These are phyloP conservation scores for Pseudorectes ferrugineus DNA, from an alignment of 2,113 vertebrate genomes.

Conservation along the genomic window DNA sequence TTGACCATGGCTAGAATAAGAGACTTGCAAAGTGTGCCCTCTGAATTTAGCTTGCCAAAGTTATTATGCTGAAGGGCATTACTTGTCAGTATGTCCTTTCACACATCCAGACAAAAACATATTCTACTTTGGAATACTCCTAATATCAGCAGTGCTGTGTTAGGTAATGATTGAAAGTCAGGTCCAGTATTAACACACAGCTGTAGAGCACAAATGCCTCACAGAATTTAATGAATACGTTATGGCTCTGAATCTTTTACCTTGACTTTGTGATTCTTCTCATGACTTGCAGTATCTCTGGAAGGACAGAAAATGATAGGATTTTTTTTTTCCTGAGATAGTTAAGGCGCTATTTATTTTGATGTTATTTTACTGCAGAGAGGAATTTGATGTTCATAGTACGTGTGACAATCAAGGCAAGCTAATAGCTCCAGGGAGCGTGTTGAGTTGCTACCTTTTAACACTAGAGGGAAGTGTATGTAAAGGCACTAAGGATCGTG, in stretches of 20 bases:
- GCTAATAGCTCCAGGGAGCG: neutral
- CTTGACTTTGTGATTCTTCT: neutral
- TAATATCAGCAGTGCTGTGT: neutral
- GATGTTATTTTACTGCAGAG: neutral
- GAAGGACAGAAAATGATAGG: neutral
- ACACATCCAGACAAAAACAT: neutral
- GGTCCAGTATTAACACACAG: neutral
- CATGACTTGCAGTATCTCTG: neutral
- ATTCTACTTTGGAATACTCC: neutral
- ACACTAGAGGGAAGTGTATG: conserved; percentile 57
- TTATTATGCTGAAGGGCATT: neutral
- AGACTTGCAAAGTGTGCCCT: neutral
- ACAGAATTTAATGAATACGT: conserved; percentile 7
- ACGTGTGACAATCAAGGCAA: neutral
- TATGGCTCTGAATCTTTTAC: neutral
- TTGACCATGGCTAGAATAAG: neutral
- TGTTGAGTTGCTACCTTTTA: conserved; percentile 4
- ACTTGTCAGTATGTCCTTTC: neutral
- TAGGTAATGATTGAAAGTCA: neutral
- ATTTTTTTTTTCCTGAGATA: neutral
- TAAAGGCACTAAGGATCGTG: conserved; percentile 9
- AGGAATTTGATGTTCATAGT: neutral
- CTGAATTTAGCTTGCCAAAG: neutral
- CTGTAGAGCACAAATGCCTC: neutral
- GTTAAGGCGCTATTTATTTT: neutral